phyloP scores from a whole-genome alignment of 2,888 invertebrate species.

The Yponomeuta sedellus region DNA sequence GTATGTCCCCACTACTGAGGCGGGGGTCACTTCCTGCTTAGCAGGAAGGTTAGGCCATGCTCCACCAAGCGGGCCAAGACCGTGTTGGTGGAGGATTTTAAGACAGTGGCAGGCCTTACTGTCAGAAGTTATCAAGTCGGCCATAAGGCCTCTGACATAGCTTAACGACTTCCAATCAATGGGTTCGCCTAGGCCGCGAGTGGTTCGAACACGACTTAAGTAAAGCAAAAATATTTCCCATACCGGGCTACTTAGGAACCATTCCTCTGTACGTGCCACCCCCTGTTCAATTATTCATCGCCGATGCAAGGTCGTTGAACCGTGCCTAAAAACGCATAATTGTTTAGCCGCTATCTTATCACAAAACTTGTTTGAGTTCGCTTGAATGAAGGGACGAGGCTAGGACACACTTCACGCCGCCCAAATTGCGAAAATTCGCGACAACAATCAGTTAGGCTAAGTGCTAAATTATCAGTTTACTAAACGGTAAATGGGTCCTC shows the following conservation, averaged over 20 bases:
- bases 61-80: too few relatives aligned
- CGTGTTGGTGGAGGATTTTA: too few relatives aligned
- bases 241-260: not conserved
- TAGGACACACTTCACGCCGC: not conserved
- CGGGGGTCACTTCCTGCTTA: too few relatives aligned
- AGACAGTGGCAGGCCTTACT: too few relatives aligned
- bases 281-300: not conserved
- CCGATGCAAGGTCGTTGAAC: constrained; percentile 38
- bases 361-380: constrained; percentile 15
- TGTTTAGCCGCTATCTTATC: constrained; percentile 52
- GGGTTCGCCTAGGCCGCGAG: too few relatives aligned
- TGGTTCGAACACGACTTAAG: too few relatives aligned
- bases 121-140: too few relatives aligned
- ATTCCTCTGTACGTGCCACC: not conserved
- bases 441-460: not conserved
- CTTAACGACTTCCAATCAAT: too few relatives aligned
- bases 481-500: not conserved
- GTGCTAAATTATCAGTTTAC: not conserved
- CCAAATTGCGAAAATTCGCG: not conserved
- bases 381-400: not conserved
- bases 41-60: too few relatives aligned
- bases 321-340: constrained; percentile 46
- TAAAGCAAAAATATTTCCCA: too few relatives aligned
- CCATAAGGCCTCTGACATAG: too few relatives aligned
- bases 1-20: too few relatives aligned